Percentiles rank a stretch among this genome's conserved stretches.
Conservation (phyloP, 2,797 vertebrate species). For the Toxotes lorentzi region DNA sequence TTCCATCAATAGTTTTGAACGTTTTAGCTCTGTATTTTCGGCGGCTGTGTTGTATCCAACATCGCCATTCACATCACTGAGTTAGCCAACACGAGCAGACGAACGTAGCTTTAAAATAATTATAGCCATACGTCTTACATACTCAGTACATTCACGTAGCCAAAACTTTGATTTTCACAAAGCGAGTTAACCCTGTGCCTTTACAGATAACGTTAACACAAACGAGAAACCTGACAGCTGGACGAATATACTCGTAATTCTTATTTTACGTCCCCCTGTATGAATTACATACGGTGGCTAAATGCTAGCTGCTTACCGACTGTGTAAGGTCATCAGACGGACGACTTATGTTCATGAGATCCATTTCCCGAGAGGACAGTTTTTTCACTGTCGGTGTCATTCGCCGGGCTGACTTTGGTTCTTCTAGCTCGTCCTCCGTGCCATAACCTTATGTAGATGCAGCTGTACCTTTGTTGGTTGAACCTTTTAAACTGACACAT, state of each 20-base stretch:
- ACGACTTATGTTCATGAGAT: neutral
- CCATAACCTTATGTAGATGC: slow-evolving; percentile 11
- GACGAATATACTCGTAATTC: neutral
- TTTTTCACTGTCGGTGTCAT: slow-evolving; percentile 49
- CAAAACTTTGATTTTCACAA: neutral
- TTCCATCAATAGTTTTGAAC: fast-evolving
- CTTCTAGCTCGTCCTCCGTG: neutral
- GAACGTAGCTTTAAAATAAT: neutral
- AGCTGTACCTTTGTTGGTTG: neutral
- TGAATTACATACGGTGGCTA: too few species aligned
- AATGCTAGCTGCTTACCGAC: slow-evolving; percentile 38
- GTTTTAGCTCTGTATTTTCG: fast-evolving
- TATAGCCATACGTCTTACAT: fast-evolving
- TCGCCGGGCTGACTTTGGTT: fast-evolving
- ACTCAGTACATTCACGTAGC: fast-evolving
- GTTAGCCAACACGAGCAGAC: neutral
- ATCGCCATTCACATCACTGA: too few species aligned
- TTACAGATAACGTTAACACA: neutral
- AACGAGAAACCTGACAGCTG: neutral
- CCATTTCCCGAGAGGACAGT: slow-evolving; percentile 28
- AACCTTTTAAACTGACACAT: slow-evolving; percentile 26
- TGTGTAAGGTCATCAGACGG: neutral
- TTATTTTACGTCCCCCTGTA: fast-evolving
- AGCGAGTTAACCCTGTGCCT: too few species aligned
- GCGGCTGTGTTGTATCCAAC: too few species aligned